Evolutionary conservation across 2,113 vertebrate genomes (phyloP).

Genomic region (Micromys minutus): DNA sequence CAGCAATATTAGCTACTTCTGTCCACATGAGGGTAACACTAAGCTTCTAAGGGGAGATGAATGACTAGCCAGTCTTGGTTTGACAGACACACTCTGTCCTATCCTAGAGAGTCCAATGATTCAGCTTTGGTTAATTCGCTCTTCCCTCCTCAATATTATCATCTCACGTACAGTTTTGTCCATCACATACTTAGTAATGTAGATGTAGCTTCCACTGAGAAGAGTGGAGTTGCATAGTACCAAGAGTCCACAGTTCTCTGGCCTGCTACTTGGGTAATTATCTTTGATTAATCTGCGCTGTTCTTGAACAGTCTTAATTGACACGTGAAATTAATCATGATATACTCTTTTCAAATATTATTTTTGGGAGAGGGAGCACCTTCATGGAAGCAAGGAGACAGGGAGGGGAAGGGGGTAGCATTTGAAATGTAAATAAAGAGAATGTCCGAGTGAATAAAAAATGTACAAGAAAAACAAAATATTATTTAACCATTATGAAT

Average conservation of each 20-base stretch:
- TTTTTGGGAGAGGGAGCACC: too few species aligned
- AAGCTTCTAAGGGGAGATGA: neutral
- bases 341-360: neutral
- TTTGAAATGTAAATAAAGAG: too few species aligned
- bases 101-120: neutral
- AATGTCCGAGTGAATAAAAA: too few species aligned
- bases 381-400: too few species aligned
- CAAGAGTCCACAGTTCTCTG: neutral
- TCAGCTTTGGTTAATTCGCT: neutral
- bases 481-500: constrained; percentile 16
- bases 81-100: neutral
- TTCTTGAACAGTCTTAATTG: neutral
- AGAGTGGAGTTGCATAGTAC: neutral
- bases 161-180: neutral
- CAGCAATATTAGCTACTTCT: neutral
- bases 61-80: neutral
- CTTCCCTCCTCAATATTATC: neutral
- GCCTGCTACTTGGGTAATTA: neutral
- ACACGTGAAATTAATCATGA: neutral
- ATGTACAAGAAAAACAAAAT: too few species aligned
- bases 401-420: too few species aligned
- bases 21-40: too few species aligned
- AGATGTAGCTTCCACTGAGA: neutral
- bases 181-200: neutral
- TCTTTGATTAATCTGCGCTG: neutral